phyloP scores from a whole-genome alignment of 2,113 vertebrate species.

The Chunga burmeisteri region DNA sequence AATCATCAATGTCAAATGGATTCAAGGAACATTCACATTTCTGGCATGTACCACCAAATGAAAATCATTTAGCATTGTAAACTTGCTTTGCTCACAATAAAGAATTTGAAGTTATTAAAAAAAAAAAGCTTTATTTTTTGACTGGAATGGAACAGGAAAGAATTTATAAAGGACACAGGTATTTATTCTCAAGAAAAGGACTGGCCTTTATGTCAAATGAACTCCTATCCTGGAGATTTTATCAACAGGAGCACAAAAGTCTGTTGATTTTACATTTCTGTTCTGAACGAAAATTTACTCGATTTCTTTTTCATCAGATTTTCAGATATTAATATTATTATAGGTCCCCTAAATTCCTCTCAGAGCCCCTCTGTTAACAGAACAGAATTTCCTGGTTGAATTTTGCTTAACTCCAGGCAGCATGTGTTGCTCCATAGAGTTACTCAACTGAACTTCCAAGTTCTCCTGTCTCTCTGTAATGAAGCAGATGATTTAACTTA shows the following conservation, averaged over 20 bases:
- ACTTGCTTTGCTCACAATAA: background rate
- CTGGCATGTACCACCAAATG: background rate
- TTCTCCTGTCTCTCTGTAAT: background rate
- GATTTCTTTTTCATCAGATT: background rate
- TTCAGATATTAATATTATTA: background rate
- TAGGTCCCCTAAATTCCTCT: background rate
- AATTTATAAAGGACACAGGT: background rate
- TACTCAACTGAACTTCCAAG: background rate
- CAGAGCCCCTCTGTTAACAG: background rate
- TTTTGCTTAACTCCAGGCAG: background rate
- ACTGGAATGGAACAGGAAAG: background rate
- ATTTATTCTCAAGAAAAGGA: background rate
- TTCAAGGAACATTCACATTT: background rate
- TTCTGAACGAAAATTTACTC: background rate
- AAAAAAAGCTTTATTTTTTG: background rate
- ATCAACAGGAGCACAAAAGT: background rate
- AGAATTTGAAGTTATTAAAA: background rate
- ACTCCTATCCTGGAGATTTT: background rate
- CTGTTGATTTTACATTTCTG: background rate
- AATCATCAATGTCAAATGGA: background rate
- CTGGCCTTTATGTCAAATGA: background rate
- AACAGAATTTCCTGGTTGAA: background rate
- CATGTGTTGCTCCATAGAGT: rapidly evolving
- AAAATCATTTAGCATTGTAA: background rate
- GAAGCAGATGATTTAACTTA: background rate